phyloP scores from a whole-genome alignment of 2,888 invertebrate species.

The Metalampra italica region DNA sequence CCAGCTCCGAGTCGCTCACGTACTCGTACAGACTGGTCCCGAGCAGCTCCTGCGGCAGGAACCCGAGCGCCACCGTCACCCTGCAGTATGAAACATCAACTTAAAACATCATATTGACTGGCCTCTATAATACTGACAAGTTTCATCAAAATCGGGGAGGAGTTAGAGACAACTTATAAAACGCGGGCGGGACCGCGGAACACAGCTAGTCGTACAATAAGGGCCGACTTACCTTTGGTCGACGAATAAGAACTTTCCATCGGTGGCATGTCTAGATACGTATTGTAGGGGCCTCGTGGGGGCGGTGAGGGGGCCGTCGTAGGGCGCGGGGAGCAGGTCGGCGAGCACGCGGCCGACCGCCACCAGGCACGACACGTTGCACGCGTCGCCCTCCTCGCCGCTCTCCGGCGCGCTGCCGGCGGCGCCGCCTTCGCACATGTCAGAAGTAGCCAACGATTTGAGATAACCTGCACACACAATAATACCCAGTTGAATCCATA shows the following conservation, averaged over 20 bases:
- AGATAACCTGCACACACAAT: conserved; percentile 86
- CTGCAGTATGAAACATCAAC: conserved; percentile 66
- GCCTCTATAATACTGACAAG: no score
- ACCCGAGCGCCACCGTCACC: conserved; percentile 92
- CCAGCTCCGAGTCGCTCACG: conserved; percentile 89
- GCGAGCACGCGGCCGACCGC: conserved; percentile 89
- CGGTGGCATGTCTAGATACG: conserved; percentile 90
- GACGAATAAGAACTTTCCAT: conserved; percentile 95
- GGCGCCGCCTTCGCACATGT: conserved; percentile 83
- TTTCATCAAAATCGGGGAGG: no score
- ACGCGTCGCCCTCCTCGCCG: conserved; percentile 67
- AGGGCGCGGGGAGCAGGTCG: conserved; percentile 61
- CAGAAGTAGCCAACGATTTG: conserved; percentile 93
- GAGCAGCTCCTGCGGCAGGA: conserved; percentile 93
- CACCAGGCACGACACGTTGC: conserved; percentile 91
- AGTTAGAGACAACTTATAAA: no score
- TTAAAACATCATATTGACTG: no score
- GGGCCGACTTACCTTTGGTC: conserved; percentile 86
- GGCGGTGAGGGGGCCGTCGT: neutral
- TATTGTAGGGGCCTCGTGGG: conserved; percentile 80
- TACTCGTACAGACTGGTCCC: conserved; percentile 97
- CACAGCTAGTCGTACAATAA: no score
- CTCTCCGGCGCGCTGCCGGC: conserved; percentile 81
- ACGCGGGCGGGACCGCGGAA: no score
- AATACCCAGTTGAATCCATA: neutral